Evolutionary conservation across 2,888 invertebrate species (phyloP).

Genomic region (Parnassius orleans): DNA sequence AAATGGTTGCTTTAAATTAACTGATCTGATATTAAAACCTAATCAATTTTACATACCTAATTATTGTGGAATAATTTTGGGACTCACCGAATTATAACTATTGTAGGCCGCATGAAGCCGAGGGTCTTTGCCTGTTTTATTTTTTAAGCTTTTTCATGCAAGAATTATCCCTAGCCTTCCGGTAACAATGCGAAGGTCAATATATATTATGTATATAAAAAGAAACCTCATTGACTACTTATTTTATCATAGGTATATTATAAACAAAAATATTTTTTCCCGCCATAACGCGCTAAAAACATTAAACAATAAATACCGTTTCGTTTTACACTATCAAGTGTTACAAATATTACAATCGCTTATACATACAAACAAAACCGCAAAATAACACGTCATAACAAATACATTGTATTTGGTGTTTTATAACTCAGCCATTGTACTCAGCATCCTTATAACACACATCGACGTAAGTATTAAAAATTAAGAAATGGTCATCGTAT

Average conservation of each 20-base stretch:
- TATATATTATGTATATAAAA: neutral
- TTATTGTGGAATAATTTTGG: too few relatives aligned
- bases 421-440: slow-evolving; percentile 34
- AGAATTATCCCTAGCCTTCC: neutral
- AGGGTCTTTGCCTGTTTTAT: neutral
- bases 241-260: neutral
- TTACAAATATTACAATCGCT: slow-evolving; percentile 32
- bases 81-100: too few relatives aligned
- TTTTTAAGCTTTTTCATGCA: slow-evolving; percentile 4
- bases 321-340: slow-evolving; percentile 6
- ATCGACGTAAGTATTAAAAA: slow-evolving; percentile 60
- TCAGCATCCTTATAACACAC: slow-evolving; percentile 48
- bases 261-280: neutral
- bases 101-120: neutral
- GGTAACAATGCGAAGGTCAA: neutral
- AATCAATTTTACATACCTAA: too few relatives aligned
- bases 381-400: slow-evolving; percentile 34
- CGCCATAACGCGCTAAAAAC: neutral
- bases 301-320: slow-evolving; percentile 1
- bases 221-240: neutral
- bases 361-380: slow-evolving; percentile 38
- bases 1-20: too few relatives aligned
- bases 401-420: slow-evolving; percentile 30
- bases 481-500: slow-evolving; percentile 30
- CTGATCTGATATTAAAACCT: too few relatives aligned